Evolutionary conservation across 2,113 vertebrate genomes (phyloP).

Genomic region (Phainopepla nitens): DNA sequence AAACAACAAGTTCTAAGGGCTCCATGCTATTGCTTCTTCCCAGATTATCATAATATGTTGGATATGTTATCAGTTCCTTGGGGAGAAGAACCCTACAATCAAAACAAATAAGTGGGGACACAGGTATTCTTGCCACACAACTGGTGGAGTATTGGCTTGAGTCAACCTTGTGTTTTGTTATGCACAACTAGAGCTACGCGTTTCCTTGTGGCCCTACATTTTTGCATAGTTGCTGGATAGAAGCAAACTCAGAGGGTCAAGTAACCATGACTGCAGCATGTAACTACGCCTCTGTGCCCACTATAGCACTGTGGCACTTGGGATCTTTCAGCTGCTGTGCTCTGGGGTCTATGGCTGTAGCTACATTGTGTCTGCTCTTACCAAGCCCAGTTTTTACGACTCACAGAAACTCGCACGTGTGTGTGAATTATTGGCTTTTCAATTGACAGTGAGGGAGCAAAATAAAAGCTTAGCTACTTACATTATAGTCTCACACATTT

Average conservation of each 20-base stretch:
- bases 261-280: not conserved
- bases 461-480: constrained; percentile 41
- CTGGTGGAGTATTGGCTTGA: not conserved
- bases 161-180: not conserved
- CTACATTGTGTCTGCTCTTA: not conserved
- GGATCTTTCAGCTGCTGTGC: not conserved
- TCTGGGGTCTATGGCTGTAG: not conserved
- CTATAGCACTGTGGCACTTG: not conserved
- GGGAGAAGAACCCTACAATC: rapidly evolving
- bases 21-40: not conserved
- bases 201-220: not conserved
- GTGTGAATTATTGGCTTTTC: constrained; percentile 37
- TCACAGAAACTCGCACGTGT: not conserved
- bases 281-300: not conserved
- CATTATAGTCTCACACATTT: constrained; percentile 35
- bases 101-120: not conserved
- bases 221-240: not conserved
- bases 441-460: not conserved
- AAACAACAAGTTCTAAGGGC: not conserved
- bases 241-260: not conserved
- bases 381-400: not conserved
- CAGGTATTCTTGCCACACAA: not conserved
- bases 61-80: not conserved
- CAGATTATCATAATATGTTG: not conserved
- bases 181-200: not conserved